Evolutionary conservation across 64 coral and sea anemone genomes (phyloP).

Genomic region (Dendronephthya gigantea): DNA sequence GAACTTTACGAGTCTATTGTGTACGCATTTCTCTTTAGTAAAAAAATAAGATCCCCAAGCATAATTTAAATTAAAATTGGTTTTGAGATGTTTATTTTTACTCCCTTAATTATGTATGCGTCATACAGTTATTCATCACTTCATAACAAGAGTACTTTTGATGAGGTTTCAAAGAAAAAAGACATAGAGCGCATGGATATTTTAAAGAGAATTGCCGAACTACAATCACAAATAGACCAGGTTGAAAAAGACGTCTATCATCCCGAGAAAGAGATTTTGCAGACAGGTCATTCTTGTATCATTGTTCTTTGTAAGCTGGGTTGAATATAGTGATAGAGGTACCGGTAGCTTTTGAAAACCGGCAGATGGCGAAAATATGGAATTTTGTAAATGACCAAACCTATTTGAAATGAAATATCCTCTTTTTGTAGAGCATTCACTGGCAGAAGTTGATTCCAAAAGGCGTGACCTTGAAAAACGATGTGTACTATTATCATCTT

Average conservation of each 20-base stretch:
- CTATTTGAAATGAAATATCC: not conserved
- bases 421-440: conserved; percentile 23
- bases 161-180: too few species aligned
- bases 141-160: too few species aligned
- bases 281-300: conserved; percentile 40
- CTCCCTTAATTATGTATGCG: not conserved
- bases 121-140: too few species aligned
- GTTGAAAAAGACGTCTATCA: conserved; percentile 47
- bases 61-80: too few species aligned
- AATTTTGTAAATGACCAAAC: too few species aligned
- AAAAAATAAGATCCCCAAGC: too few species aligned
- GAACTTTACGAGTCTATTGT: too few species aligned
- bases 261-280: conserved; percentile 44
- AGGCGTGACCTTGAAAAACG: conserved; percentile 36
- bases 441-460: not conserved
- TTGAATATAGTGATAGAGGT: too few species aligned
- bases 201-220: conserved; percentile 26
- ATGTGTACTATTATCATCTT: conserved; percentile 30
- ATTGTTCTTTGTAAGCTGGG: too few species aligned
- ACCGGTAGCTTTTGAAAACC: too few species aligned
- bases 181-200: conserved; percentile 16
- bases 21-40: too few species aligned
- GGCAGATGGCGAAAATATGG: too few species aligned
- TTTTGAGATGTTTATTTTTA: not conserved
- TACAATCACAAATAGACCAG: conserved; percentile 14